These are phyloP conservation scores for Dipodomys merriami DNA, from an alignment of 2,113 vertebrate genomes.

Conservation along the genomic window DNA sequence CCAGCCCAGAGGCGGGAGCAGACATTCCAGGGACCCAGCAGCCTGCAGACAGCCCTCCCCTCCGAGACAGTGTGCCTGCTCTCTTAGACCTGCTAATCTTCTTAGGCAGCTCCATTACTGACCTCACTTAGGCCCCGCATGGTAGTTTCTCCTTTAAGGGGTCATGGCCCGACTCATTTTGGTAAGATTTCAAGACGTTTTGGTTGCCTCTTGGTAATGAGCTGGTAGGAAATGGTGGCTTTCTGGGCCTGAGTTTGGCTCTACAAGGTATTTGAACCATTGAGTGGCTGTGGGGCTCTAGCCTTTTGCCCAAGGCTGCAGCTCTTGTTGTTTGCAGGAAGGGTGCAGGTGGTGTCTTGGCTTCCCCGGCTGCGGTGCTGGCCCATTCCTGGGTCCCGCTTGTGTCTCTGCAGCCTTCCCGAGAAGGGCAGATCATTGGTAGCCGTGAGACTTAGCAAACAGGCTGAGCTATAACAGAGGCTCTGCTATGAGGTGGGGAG, in stretches of 20 bases:
- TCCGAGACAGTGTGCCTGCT: fast-evolving
- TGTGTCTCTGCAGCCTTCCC: not conserved
- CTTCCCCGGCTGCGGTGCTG: not conserved
- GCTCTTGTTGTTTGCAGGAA: not conserved
- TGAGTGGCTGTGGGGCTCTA: not conserved
- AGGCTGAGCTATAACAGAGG: not conserved
- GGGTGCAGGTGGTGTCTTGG: fast-evolving
- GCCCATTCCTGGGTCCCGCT: too few species aligned
- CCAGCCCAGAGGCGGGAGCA: not conserved
- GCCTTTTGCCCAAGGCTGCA: not conserved
- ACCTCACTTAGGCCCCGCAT: not conserved
- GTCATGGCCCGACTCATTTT: not conserved
- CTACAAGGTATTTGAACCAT: not conserved
- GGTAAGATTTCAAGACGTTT: constrained; percentile 16
- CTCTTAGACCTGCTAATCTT: not conserved
- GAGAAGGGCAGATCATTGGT: too few species aligned
- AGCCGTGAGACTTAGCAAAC: not conserved
- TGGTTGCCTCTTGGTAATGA: constrained; percentile 22
- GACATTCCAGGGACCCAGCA: not conserved
- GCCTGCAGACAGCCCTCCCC: not conserved
- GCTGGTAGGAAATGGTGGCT: not conserved
- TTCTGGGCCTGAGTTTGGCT: not conserved
- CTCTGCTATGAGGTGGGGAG: not conserved
- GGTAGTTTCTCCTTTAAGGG: constrained; percentile 23
- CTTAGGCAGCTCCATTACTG: not conserved